Percentiles rank a stretch among this genome's conserved stretches.
Evolutionary conservation across 2,113 vertebrate genomes (phyloP).

Genomic region (Rissa tridactyla): DNA sequence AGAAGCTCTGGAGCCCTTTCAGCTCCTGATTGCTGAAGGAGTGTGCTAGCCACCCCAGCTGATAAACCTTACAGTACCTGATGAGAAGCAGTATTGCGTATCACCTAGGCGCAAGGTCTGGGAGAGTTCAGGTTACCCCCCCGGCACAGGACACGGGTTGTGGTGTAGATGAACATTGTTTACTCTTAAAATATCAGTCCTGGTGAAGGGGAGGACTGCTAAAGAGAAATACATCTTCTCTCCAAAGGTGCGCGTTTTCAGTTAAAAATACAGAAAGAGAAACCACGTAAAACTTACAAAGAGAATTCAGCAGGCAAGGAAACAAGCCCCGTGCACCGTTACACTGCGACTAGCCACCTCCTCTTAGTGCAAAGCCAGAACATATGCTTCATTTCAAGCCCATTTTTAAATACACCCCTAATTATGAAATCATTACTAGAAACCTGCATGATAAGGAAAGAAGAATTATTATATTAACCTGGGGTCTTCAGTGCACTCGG

Average conservation of each 20-base stretch:
- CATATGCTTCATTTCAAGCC: neutral
- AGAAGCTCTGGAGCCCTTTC: neutral
- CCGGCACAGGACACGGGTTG: neutral
- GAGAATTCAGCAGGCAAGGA: neutral
- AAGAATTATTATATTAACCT: slow-evolving; percentile 53
- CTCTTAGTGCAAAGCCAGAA: neutral
- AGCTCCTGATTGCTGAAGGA: neutral
- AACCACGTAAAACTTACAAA: neutral
- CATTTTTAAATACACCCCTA: slow-evolving; percentile 24
- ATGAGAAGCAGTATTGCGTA: neutral
- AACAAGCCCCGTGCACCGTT: neutral
- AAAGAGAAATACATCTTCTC: neutral
- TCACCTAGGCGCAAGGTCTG: neutral
- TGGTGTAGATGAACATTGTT: neutral
- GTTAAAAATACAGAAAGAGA: neutral
- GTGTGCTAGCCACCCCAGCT: neutral
- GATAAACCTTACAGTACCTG: neutral
- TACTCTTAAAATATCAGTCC: neutral
- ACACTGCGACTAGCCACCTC: neutral
- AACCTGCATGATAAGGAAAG: slow-evolving; percentile 31
- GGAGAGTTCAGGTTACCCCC: neutral
- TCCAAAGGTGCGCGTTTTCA: neutral
- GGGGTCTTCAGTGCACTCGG: slow-evolving; percentile 12
- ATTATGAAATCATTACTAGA: slow-evolving; percentile 21
- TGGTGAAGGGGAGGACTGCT: neutral